Evolutionary conservation across 2,113 vertebrate genomes (phyloP).

Genomic region (Tapirus terrestris): DNA sequence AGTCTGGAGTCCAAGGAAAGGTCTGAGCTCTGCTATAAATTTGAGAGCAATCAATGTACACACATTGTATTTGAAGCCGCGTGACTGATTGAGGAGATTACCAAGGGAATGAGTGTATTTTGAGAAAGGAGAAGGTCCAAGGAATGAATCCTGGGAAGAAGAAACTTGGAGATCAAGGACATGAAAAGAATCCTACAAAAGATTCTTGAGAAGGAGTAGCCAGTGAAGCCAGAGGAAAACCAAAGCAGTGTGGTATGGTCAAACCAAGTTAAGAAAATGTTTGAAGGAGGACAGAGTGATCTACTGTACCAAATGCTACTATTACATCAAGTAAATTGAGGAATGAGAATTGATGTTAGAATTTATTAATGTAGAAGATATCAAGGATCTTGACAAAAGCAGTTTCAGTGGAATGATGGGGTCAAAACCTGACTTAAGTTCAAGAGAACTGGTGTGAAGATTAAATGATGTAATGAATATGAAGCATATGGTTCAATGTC

Average conservation of each 20-base stretch:
- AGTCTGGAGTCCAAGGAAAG: neutral
- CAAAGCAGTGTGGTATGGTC: neutral
- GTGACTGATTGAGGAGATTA: neutral
- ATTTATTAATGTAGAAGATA: neutral
- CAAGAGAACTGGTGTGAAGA: neutral
- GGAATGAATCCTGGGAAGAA: neutral
- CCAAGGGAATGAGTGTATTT: neutral
- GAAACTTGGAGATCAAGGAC: neutral
- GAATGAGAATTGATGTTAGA: neutral
- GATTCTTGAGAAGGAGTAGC: neutral
- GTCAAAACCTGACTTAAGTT: neutral
- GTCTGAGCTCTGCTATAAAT: slow-evolving; percentile 8
- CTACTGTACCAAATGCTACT: neutral
- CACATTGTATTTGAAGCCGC: neutral
- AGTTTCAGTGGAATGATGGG: neutral
- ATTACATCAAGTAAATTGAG: neutral
- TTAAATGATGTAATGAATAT: neutral
- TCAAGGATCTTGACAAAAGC: neutral
- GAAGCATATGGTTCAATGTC: neutral
- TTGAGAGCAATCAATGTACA: neutral
- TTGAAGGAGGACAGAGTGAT: neutral
- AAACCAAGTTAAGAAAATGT: neutral
- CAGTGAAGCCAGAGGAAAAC: neutral
- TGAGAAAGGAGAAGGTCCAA: neutral
- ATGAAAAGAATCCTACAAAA: neutral